phyloP scores from a whole-genome alignment of 64 coral and sea anemone genomes.

The Montipora cactus region DNA sequence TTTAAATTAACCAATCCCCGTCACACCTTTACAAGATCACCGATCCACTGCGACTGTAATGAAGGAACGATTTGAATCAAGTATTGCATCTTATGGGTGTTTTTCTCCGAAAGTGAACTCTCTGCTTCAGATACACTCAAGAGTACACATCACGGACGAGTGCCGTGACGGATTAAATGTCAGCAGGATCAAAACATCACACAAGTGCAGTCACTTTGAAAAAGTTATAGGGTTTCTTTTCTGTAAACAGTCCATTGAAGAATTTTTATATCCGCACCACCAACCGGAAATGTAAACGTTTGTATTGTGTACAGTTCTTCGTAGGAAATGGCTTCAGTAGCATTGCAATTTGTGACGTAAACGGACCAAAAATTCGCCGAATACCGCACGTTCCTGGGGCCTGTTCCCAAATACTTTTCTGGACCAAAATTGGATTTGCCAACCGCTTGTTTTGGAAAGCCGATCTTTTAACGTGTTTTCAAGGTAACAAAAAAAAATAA shows the following conservation, averaged over 20 bases:
- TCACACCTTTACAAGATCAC: background rate
- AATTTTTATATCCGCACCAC: background rate
- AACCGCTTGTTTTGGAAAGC: too few species aligned
- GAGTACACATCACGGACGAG: background rate
- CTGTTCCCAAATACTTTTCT: too few species aligned
- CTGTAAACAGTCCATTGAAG: constrained; percentile 5
- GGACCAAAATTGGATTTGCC: too few species aligned
- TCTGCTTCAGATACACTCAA: background rate
- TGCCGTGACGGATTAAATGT: constrained; percentile 9
- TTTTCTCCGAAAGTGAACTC: background rate
- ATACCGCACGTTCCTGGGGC: too few species aligned
- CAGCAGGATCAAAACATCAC: constrained; percentile 16
- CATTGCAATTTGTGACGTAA: too few species aligned
- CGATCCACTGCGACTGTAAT: background rate
- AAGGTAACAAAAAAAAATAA: too few species aligned
- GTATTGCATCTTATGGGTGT: background rate
- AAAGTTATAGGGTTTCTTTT: background rate
- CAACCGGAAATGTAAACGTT: constrained; percentile 7
- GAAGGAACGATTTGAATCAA: background rate
- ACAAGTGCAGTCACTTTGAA: background rate
- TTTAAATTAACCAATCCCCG: background rate
- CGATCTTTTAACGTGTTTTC: too few species aligned
- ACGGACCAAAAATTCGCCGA: too few species aligned
- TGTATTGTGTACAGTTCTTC: background rate
- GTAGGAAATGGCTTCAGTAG: too few species aligned